Base-by-base conservation (phyloP, 2,113 vertebrate genomes). In the Nipponia nippon region DNA sequence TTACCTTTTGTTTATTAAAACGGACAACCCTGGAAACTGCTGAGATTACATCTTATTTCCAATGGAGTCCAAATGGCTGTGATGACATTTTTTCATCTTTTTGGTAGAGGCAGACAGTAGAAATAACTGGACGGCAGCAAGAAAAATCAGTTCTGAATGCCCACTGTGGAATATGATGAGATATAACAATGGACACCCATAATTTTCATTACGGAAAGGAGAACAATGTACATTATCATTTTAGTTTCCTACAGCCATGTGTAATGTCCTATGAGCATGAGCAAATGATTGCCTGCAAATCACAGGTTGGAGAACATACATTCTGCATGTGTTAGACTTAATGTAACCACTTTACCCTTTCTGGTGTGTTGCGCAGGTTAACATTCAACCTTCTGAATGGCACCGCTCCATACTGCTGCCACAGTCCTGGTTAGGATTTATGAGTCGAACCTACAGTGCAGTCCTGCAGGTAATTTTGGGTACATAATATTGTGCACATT, bases 361-460 rank as follows among this genome's bases (percentile, higher is more conserved):
- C 49, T 87, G 52, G 3, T 95, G 34, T 95, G 44, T 83, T 86
- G 14, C 80, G 46, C 78, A 99, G 99, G 99, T 99, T 95, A 99
- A 99, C 95, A 99, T 99, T 88, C 99, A 99, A 75, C 99, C 98
- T 11, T 99, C 99, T 1, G 99, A 99, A 81, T 99, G 99, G 99
- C 99, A 99, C 90, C 98, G 98, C 1, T 98, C 99, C 6, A 92
- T 99, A 38, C 97, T 99, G 16, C 97, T 99, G 44, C 99, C 99
- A 2, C 99, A 99, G 83, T 99, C 99, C 26, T 99, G 99, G 99
- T 96, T 98, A 20, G 98, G 98, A 6, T 99, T 99, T 96, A 99
- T 99, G 99, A 98, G 78, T 89, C 98, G 99, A 93, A 98, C 99
- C 6, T 99, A 99, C 94, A 98, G 98, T 56, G 99, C 99, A 8